Conservation (phyloP, 2,113 vertebrate genomes). For the Gila orcuttii region DNA sequence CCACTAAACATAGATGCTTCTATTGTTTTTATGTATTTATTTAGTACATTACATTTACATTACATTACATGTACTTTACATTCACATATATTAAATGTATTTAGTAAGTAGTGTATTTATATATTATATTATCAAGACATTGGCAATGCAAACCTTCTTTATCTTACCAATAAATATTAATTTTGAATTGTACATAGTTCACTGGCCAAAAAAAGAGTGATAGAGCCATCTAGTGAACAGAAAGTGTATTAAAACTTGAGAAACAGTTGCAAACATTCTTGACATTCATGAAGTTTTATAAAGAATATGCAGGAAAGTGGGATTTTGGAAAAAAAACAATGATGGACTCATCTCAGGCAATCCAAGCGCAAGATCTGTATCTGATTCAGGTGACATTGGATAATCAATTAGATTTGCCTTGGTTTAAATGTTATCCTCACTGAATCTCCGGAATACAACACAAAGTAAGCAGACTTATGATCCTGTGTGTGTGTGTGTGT, state of each 20-base stretch:
- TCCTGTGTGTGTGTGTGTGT: no score
- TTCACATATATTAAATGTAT: not conserved
- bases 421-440: not conserved
- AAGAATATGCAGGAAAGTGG: not conserved
- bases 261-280: not conserved
- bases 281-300: not conserved
- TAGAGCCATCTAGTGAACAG: slow-evolving; percentile 68
- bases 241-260: slow-evolving; percentile 34
- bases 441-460: not conserved
- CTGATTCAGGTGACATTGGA: not conserved
- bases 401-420: not conserved
- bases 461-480: no score
- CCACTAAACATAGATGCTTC: not conserved
- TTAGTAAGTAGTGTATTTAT: not conserved
- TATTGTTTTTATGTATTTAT: not conserved
- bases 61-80: no score
- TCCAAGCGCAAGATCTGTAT: not conserved
- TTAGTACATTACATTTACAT: no score
- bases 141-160: not conserved
- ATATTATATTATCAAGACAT: not conserved
- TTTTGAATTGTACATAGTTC: not conserved
- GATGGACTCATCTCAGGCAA: not conserved
- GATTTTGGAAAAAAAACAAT: not conserved
- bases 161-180: not conserved
- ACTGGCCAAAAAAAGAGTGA: slow-evolving; percentile 11